Evolutionary conservation across 2,888 invertebrate species (phyloP).

Genomic region (Atethmia centrago): DNA sequence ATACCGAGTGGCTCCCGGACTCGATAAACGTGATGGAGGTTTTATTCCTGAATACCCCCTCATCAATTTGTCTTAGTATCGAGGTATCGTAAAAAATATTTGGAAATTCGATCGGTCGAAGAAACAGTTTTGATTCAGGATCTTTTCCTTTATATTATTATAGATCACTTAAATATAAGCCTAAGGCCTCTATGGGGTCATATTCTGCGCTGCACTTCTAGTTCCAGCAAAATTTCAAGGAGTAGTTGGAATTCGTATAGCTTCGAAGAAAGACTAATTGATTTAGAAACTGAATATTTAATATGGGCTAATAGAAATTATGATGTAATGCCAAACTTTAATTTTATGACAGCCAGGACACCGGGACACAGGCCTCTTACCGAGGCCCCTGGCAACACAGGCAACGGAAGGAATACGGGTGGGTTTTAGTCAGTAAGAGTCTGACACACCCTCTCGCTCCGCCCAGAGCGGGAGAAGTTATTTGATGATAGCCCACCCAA

Average conservation of each 20-base stretch:
- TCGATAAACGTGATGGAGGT: conserved; percentile 5
- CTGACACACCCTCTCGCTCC: too few species aligned
- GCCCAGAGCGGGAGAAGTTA: too few species aligned
- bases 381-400: too few species aligned
- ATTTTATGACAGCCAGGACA: not conserved
- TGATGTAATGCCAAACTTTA: not conserved
- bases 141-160: not conserved
- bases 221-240: not conserved
- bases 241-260: not conserved
- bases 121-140: conserved; percentile 15
- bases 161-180: not conserved
- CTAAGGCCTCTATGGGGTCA: not conserved
- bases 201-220: not conserved
- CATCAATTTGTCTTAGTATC: not conserved
- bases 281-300: not conserved
- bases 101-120: conserved; percentile 6
- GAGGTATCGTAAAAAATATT: conserved; percentile 12
- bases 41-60: conserved; percentile 14
- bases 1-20: not conserved
- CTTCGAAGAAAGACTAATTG: not conserved
- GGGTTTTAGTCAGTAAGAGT: too few species aligned
- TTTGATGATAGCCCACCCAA: too few species aligned
- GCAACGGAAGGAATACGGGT: too few species aligned
- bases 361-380: too few species aligned
- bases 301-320: not conserved